These are phyloP conservation scores for Caenorhabditis imperialis DNA, from an alignment of 2,888 invertebrate species.

Conservation along the genomic window DNA sequence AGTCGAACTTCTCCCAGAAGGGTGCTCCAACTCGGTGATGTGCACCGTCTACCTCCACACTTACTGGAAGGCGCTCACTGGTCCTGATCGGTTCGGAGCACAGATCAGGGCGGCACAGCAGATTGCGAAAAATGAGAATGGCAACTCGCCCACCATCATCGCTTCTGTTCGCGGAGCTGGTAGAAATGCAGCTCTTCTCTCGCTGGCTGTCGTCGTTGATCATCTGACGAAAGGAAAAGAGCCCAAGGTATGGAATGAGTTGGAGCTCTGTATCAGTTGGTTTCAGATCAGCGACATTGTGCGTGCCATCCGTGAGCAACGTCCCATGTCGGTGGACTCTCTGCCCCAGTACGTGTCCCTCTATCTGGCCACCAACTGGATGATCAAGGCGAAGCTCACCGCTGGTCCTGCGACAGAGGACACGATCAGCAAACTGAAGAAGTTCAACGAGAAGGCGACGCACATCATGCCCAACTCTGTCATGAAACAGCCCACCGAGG, in stretches of 20 bases:
- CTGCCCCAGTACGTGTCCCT: slow-evolving; percentile 28
- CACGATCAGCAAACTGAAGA: slow-evolving; percentile 18
- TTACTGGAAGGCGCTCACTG: slow-evolving; percentile 23
- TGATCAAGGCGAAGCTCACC: slow-evolving; percentile 34
- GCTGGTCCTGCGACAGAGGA: slow-evolving; percentile 9
- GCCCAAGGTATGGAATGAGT: slow-evolving; percentile 23
- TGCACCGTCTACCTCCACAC: slow-evolving; percentile 37
- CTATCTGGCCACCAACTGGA: slow-evolving; percentile 41
- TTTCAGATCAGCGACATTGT: slow-evolving; percentile 46
- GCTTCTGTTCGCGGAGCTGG: slow-evolving; percentile 41
- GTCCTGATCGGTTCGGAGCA: slow-evolving; percentile 21
- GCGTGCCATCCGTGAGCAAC: slow-evolving; percentile 43
- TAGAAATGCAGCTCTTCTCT: slow-evolving; percentile 31
- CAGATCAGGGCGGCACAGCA: slow-evolving; percentile 26
- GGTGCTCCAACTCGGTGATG: slow-evolving; percentile 48
- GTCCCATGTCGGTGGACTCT: slow-evolving; percentile 47
- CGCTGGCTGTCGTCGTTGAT: slow-evolving; percentile 32
- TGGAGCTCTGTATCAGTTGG: not conserved
- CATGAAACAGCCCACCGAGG: slow-evolving; percentile 36
- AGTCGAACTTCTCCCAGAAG: slow-evolving; percentile 45
- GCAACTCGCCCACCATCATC: slow-evolving; percentile 19
- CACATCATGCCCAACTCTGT: slow-evolving; percentile 5
- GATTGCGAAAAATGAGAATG: slow-evolving; percentile 32
- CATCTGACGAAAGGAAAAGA: slow-evolving; percentile 32
- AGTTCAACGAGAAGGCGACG: slow-evolving; percentile 29